These are phyloP conservation scores for Notolabrus celidotus DNA, from an alignment of 2,797 vertebrate genomes.

Conservation along the genomic window DNA sequence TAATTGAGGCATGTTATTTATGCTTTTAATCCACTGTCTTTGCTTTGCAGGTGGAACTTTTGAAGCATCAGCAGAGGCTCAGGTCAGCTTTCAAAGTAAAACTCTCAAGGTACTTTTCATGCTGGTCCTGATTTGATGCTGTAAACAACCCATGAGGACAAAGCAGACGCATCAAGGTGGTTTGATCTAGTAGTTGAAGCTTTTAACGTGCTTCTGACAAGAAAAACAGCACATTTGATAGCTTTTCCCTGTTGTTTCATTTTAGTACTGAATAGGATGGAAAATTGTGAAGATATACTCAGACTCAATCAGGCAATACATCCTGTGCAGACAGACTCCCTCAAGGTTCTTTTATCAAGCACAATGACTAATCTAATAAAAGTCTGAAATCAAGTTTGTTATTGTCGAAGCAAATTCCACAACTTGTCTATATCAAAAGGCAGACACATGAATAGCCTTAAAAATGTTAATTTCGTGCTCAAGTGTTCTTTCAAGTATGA, in stretches of 20 bases:
- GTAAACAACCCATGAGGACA: constrained; percentile 8
- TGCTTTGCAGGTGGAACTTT: constrained; percentile 50
- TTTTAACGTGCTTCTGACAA: constrained; percentile 31
- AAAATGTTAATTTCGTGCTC: constrained; percentile 6
- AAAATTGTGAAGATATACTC: constrained; percentile 28
- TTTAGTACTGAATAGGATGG: not conserved
- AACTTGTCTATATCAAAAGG: not conserved
- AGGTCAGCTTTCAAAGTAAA: constrained; percentile 30
- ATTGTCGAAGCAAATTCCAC: not conserved
- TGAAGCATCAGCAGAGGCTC: constrained; percentile 40
- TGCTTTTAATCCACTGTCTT: constrained; percentile 50
- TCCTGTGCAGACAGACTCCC: constrained; percentile 13
- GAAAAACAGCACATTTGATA: constrained; percentile 13
- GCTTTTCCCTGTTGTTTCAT: constrained; percentile 14
- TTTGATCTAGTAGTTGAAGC: constrained; percentile 35
- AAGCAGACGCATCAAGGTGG: constrained; percentile 17
- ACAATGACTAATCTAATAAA: not conserved
- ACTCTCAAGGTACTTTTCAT: not conserved
- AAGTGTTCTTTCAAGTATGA: not conserved
- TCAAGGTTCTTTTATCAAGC: not conserved
- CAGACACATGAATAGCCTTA: not conserved
- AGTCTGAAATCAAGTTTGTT: not conserved
- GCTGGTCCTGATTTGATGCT: constrained; percentile 38
- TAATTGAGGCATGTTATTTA: constrained; percentile 57
- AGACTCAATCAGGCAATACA: constrained; percentile 14